Base-by-base conservation (phyloP, 2,113 vertebrate genomes). In the Ictalurus punctatus region DNA sequence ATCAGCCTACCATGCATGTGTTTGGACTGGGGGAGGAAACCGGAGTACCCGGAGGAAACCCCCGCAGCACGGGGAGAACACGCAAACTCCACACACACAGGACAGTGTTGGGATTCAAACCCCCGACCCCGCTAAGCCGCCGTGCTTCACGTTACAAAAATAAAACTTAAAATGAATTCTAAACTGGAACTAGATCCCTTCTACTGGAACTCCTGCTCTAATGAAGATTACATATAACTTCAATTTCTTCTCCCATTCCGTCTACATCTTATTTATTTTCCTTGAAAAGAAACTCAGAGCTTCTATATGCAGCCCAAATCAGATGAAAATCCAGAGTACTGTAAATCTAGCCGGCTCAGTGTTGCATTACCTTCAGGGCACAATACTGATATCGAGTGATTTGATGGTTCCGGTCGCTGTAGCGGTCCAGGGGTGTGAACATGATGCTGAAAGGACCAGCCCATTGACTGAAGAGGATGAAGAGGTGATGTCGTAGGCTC, bases 381-480 rank as follows among this genome's bases (percentile, higher is more conserved):
- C 97, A 98, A 90, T 99, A 99, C 92, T 99, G 98, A 85, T 99
- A 99, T 95, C 98, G 96, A 81, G 98, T 99, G 89, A 99, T 99
- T 95, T 98, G 98, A 89, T 99, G 98, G 90, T 99, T 99, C 91
- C 98, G 96, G 87, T 99, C 98, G 82, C 98, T 99, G 93, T 99
- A 99, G 23, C 98, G 97, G 83, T 99, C 98, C 85, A 99, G 93
- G 0, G 98, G 98, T 0, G 98, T 99, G 92, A 99, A 99, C 98
- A 99, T 99, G 87, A 99, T 97, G 90, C 98, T 99, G 96, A 99
- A 99, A 54, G 98, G 98, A 74, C 98, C 98, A 0, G 98, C 98
- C 98, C 98, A 99, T 88, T 99, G 98, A 94, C 98, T 99, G 93
- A 99, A 99, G 90, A 99, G 95, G 93, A 99, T 99, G 95, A 99